Evolutionary conservation across 2,113 vertebrate species (phyloP).

Genomic region (Solea solea): DNA sequence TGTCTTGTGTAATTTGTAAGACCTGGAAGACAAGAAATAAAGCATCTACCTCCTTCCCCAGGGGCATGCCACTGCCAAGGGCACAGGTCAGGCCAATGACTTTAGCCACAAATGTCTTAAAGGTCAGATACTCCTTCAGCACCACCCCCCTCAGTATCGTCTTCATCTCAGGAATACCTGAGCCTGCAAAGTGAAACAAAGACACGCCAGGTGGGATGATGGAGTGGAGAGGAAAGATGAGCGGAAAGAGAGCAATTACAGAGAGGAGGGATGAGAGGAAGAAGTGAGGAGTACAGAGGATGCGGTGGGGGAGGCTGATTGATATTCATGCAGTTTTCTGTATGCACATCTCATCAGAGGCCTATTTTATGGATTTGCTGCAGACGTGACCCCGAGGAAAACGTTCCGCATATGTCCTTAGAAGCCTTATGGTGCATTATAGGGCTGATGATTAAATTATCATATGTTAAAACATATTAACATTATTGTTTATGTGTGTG

Average conservation of each 20-base stretch:
- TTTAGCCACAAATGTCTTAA: conserved; percentile 98
- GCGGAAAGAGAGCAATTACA: conserved; percentile 61
- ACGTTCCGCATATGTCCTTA: conserved; percentile 41
- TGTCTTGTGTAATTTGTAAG: conserved; percentile 18
- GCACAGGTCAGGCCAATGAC: conserved; percentile 97
- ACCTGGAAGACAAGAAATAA: conserved; percentile 11
- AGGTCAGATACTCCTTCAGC: conserved; percentile 97
- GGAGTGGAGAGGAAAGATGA: conserved; percentile 39
- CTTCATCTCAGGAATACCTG: conserved; percentile 99
- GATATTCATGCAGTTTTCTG: conserved; percentile 66
- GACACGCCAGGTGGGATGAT: conserved; percentile 38
- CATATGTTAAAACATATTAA: conserved; percentile 31
- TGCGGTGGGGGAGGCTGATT: conserved; percentile 45
- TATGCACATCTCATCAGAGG: conserved; percentile 54
- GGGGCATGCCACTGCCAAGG: conserved; percentile 96
- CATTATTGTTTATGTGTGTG: background rate
- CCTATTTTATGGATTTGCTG: conserved; percentile 49
- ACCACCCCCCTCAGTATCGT: conserved; percentile 96
- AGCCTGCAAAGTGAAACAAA: conserved; percentile 79
- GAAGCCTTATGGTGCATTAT: conserved; percentile 34
- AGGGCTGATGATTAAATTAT: conserved; percentile 39
- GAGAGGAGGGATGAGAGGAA: conserved; percentile 33
- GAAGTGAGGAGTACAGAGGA: conserved; percentile 35
- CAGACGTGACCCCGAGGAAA: conserved; percentile 28
- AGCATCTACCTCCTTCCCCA: conserved; percentile 93